Evolutionary conservation across 2,888 invertebrate species (phyloP), one percentile per base, ranked within the genome.

Genomic region (Apotomis capreana): DNA sequence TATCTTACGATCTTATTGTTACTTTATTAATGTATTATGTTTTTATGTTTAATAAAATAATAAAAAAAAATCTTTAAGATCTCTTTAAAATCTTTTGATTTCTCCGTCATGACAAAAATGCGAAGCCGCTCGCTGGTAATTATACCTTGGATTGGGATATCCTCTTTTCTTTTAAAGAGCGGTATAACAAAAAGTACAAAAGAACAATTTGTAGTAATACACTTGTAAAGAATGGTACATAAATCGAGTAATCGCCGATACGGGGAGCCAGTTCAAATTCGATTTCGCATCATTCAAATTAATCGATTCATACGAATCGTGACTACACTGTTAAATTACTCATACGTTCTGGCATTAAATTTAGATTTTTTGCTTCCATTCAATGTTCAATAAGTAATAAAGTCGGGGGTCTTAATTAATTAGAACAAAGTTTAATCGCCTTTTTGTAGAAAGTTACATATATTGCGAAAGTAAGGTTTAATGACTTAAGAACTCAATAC

Each of bases 271-370:
- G 5, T 68, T 72, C 76, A 74, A 67, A 75, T 75, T 72, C 73
- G 62, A 72, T 72, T 72, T 68, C 62, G 68, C 77, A 76, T 74
- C 74, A 76, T 74, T 76, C 76, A 76, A 78, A 76, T 76, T 78
- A 79, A 78, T 79, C 77, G 77, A 76, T 76, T 77, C 75, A 78
- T 78, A 77, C 75, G 77, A 78, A 77, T 79, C 79, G 79, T 79
- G 79, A 79, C 78, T 76, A 74, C 74, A 76, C 76, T 74, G 73
- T 78, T 76, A 77, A 71, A 72, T 72, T 72, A 52, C 72, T 72
- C 72, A 44, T 72, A 73, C 68, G 75, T 69, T 75, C 65, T 77
- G 72, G 75, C 73, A 74, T 76, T 77, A 78, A 76, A 80, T 78
- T 78, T 79, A 76, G 77, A 79, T 75, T 70, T 75, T 77, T 75